Conservation (phyloP, 2,888 invertebrate species). For the Syritta pipiens region DNA sequence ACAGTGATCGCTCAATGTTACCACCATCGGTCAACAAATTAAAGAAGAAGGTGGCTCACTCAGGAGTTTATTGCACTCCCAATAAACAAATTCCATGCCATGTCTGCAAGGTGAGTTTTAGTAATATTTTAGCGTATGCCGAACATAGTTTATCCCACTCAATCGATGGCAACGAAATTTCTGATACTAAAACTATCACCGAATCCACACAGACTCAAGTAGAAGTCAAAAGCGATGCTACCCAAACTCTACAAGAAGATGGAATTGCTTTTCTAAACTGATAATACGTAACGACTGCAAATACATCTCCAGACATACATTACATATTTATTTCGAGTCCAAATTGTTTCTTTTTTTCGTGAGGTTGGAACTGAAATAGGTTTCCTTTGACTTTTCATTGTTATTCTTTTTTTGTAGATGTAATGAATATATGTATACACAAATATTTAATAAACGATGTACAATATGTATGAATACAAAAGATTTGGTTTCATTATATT, state of each 20-base stretch:
- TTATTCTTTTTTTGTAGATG: slow-evolving; percentile 8
- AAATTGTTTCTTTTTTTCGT: slow-evolving; percentile 2
- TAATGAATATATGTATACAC: slow-evolving; percentile 17
- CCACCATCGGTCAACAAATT: slow-evolving; percentile 71
- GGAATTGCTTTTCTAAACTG: not conserved
- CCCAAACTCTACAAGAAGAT: not conserved
- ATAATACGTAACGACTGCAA: too few relatives aligned
- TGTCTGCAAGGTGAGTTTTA: slow-evolving; percentile 74
- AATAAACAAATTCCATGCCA: slow-evolving; percentile 76
- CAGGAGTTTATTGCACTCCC: slow-evolving; percentile 76
- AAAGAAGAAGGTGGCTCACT: slow-evolving; percentile 73
- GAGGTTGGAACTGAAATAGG: not conserved
- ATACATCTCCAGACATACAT: too few relatives aligned
- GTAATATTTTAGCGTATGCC: slow-evolving; percentile 75
- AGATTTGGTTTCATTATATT: too few relatives aligned
- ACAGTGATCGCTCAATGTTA: slow-evolving; percentile 57
- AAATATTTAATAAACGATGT: slow-evolving; percentile 25
- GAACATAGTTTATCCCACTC: slow-evolving; percentile 74
- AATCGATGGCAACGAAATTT: not conserved
- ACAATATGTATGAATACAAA: not conserved
- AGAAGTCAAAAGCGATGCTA: not conserved
- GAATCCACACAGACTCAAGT: slow-evolving; percentile 6
- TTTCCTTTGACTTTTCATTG: not conserved
- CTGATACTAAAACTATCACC: not conserved
- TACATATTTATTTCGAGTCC: slow-evolving; percentile 12